These are phyloP conservation scores for Calvadosia cruxmelitensis DNA, from an alignment of 30 jellyfish, hydroid and myxozoan species.

Conservation along the genomic window DNA sequence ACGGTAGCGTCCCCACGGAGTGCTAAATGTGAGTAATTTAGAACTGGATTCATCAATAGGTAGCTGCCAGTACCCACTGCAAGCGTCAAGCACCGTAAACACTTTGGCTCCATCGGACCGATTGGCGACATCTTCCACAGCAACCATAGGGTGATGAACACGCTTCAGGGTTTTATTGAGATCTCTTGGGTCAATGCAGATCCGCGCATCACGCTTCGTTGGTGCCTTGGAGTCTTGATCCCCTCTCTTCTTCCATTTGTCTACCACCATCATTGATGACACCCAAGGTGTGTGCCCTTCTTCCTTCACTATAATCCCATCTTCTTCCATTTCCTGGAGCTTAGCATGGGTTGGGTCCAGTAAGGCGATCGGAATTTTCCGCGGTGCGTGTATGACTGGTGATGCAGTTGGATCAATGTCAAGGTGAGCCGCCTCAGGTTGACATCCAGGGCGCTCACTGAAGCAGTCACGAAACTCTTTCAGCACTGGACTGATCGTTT, in stretches of 20 bases:
- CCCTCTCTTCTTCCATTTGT: slow-evolving; percentile 17
- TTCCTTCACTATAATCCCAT: slow-evolving; percentile 23
- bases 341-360: slow-evolving; percentile 17
- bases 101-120: slow-evolving; percentile 22
- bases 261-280: slow-evolving; percentile 22
- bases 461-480: neutral
- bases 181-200: slow-evolving; percentile 20
- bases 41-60: slow-evolving; percentile 31
- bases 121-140: slow-evolving; percentile 24
- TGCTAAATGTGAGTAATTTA: slow-evolving; percentile 20
- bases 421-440: neutral
- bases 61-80: slow-evolving; percentile 28
- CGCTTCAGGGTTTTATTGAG: too few species aligned
- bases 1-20: slow-evolving; percentile 50
- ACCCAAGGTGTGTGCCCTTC: slow-evolving; percentile 30
- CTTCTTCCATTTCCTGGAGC: slow-evolving; percentile 25
- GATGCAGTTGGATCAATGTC: too few species aligned
- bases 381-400: slow-evolving; percentile 28
- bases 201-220: slow-evolving; percentile 21
- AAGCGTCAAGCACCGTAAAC: slow-evolving; percentile 17
- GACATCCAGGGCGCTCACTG: neutral
- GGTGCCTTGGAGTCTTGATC: slow-evolving; percentile 29
- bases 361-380: slow-evolving; percentile 21
- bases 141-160: slow-evolving; percentile 19
- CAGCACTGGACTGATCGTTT: too few species aligned